Evolutionary conservation across 2,888 invertebrate genomes (phyloP).

Genomic region (Stenodera caucasica): DNA sequence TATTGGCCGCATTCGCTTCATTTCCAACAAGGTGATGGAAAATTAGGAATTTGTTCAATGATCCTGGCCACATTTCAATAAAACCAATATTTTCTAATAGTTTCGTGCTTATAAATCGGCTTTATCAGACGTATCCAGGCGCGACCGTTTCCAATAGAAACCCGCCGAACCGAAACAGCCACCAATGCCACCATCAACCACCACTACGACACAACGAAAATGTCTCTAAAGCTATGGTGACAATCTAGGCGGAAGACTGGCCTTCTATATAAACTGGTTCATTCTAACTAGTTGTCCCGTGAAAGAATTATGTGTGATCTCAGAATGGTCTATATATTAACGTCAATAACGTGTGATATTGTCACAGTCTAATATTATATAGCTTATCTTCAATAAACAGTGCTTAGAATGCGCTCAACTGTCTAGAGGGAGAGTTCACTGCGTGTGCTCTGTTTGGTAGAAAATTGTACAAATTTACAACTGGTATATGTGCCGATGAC

Average conservation of each 20-base stretch:
- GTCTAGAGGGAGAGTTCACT: background rate
- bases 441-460: background rate
- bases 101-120: constrained; percentile 21
- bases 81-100: constrained; percentile 25
- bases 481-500: background rate
- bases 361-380: background rate
- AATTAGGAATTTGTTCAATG: constrained; percentile 29
- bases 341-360: background rate
- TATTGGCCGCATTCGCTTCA: background rate
- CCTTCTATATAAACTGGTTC: constrained; percentile 11
- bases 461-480: background rate
- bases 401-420: background rate
- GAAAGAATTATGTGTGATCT: constrained; percentile 30
- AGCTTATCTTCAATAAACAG: background rate
- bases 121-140: constrained; percentile 25
- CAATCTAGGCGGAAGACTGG: background rate
- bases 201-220: background rate
- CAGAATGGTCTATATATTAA: constrained; percentile 13
- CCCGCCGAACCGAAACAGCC: constrained; percentile 21
- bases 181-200: constrained; percentile 6
- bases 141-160: constrained; percentile 16
- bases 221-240: background rate
- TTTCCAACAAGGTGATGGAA: background rate
- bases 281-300: constrained; percentile 28
- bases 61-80: constrained; percentile 26